Conservation (phyloP, 2,797 vertebrate species). For the Podarcis lilfordi region DNA sequence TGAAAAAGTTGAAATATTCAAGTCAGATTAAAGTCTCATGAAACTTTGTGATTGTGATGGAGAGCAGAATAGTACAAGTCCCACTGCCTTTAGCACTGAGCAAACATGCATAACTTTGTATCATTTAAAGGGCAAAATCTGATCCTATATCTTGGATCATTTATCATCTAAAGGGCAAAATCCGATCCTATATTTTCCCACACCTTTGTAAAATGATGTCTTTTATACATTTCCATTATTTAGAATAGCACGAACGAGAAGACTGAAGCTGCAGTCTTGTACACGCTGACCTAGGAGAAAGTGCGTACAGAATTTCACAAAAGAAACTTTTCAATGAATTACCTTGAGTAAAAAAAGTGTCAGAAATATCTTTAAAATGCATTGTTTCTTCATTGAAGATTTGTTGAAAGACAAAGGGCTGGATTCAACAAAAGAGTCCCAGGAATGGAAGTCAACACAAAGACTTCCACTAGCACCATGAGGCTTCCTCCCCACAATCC, state of each 20-base stretch:
- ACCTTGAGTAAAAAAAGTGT: not conserved
- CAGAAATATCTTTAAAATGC: not conserved
- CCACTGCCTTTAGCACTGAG: not conserved
- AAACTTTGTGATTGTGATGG: not conserved
- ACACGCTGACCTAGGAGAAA: too few species aligned
- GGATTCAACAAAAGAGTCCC: too few species aligned
- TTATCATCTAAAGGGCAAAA: conserved; percentile 51
- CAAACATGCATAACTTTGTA: conserved; percentile 25
- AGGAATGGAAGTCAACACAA: too few species aligned
- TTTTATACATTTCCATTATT: conserved; percentile 2
- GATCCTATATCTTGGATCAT: conserved; percentile 37
- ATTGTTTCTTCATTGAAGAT: not conserved
- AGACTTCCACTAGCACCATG: too few species aligned
- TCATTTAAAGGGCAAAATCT: conserved; percentile 49
- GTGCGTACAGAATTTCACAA: too few species aligned
- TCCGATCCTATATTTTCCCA: conserved; percentile 59
- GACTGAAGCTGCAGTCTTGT: not conserved
- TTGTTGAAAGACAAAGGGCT: not conserved
- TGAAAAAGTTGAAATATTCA: not conserved
- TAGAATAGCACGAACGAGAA: not conserved
- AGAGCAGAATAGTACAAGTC: not conserved
- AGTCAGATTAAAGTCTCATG: not conserved
- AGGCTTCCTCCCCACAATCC: too few species aligned
- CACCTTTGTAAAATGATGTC: conserved; percentile 49
- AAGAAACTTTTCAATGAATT: not conserved